Conservation (phyloP, 1,140 invertebrate species). For the Chlorops oryzae region DNA sequence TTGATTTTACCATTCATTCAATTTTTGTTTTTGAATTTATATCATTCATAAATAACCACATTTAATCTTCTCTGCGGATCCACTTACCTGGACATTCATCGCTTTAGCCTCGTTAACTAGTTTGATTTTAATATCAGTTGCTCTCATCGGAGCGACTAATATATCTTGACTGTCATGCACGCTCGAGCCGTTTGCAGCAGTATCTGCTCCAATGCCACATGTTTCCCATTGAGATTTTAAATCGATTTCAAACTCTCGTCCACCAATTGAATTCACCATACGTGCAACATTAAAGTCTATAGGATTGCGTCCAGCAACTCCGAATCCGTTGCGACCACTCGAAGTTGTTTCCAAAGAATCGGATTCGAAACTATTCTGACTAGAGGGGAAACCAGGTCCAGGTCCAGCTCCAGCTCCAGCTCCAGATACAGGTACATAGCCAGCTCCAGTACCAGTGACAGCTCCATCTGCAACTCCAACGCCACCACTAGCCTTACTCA, state of each 20-base stretch:
- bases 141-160: slow-evolving; percentile 35
- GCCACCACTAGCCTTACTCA: slow-evolving; percentile 37
- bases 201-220: slow-evolving; percentile 2
- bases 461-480: too few relatives aligned
- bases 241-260: slow-evolving; percentile 39
- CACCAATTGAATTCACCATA: slow-evolving; percentile 37
- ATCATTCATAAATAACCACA: too few relatives aligned
- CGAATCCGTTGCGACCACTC: slow-evolving; percentile 25
- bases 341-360: slow-evolving; percentile 40
- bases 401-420: too few relatives aligned
- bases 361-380: slow-evolving; percentile 42
- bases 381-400: slow-evolving; percentile 26
- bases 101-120: slow-evolving; percentile 43
- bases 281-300: slow-evolving; percentile 42
- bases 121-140: slow-evolving; percentile 41
- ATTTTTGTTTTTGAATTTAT: too few relatives aligned
- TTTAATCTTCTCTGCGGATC: too few relatives aligned
- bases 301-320: slow-evolving; percentile 33
- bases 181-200: not conserved
- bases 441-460: too few relatives aligned
- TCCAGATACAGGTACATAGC: too few relatives aligned
- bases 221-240: slow-evolving; percentile 42
- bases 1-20: too few relatives aligned
- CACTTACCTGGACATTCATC: slow-evolving; percentile 34
- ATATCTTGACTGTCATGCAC: slow-evolving; percentile 35